Percentiles rank a stretch among this genome's conserved stretches.
These are phyloP conservation scores for Malthinus flaveolus DNA, from an alignment of 2,888 invertebrate genomes.

Conservation along the genomic window DNA sequence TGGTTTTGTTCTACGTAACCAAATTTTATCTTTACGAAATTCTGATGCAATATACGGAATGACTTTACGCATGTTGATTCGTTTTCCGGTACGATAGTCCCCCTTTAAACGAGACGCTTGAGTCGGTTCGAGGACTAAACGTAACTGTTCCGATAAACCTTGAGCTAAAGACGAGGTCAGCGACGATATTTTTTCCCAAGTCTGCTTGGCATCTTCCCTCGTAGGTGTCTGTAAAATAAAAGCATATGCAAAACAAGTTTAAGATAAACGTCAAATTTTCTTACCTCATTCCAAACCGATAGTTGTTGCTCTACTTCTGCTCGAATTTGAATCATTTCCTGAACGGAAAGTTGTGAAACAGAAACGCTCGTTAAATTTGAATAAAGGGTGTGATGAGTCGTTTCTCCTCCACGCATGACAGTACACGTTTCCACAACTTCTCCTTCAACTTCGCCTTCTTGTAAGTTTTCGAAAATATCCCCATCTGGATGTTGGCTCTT, in stretches of 20 bases:
- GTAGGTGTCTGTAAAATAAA: slow-evolving; percentile 45
- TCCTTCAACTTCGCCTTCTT: slow-evolving; percentile 72
- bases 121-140: slow-evolving; percentile 94
- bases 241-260: slow-evolving; percentile 1
- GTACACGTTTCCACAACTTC: slow-evolving; percentile 68
- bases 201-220: slow-evolving; percentile 55
- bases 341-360: slow-evolving; percentile 40
- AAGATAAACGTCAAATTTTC: neutral
- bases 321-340: slow-evolving; percentile 55
- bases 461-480: slow-evolving; percentile 47
- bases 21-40: slow-evolving; percentile 98
- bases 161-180: slow-evolving; percentile 69
- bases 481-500: slow-evolving; percentile 53
- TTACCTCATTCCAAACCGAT: slow-evolving; percentile 56
- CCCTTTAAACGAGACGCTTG: slow-evolving; percentile 90
- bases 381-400: slow-evolving; percentile 73
- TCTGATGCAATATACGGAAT: slow-evolving; percentile 99
- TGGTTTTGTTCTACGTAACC: slow-evolving; percentile 94
- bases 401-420: slow-evolving; percentile 71
- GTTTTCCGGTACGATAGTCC: slow-evolving; percentile 93
- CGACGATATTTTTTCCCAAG: slow-evolving; percentile 67
- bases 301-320: slow-evolving; percentile 58
- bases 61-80: slow-evolving; percentile 97
- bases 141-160: slow-evolving; percentile 89
- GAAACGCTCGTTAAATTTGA: slow-evolving; percentile 37